Conservation (phyloP, 2,113 vertebrate genomes). For the Brachirus orientalis region DNA sequence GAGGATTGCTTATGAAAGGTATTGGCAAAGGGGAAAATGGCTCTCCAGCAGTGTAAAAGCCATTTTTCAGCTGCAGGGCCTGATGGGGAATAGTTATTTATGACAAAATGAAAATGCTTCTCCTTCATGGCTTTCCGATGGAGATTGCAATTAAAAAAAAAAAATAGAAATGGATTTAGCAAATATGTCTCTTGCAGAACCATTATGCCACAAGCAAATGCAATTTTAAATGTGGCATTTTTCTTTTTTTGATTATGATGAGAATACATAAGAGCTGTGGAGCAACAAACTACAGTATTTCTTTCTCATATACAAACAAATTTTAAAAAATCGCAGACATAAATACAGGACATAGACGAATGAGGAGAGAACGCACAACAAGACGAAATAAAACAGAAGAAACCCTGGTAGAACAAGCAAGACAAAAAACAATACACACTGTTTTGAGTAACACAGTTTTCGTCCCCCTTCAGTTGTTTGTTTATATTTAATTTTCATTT, state of each 20-base stretch:
- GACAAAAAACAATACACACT: too few species aligned
- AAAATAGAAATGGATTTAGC: slow-evolving; percentile 52
- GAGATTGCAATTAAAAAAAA: slow-evolving; percentile 64
- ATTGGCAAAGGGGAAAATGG: slow-evolving; percentile 32
- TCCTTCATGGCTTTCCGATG: slow-evolving; percentile 41
- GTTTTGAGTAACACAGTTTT: too few species aligned
- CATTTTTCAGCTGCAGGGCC: slow-evolving; percentile 24
- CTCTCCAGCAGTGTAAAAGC: slow-evolving; percentile 36
- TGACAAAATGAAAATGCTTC: slow-evolving; percentile 43
- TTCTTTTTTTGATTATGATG: background rate
- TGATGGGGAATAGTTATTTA: slow-evolving; percentile 58
- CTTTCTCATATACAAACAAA: background rate
- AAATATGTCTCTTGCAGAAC: too few species aligned
- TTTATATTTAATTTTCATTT: too few species aligned
- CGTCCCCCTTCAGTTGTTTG: too few species aligned
- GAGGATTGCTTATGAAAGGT: slow-evolving; percentile 45
- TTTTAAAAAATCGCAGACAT: too few species aligned
- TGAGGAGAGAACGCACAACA: too few species aligned
- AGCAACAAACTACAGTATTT: background rate
- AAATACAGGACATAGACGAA: too few species aligned
- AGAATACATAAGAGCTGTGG: background rate
- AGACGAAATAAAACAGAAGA: too few species aligned
- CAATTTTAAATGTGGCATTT: slow-evolving; percentile 32
- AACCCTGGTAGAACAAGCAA: too few species aligned
- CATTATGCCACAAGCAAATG: slow-evolving; percentile 18